Evolutionary conservation across 2,888 invertebrate genomes (phyloP).

Genomic region (Zootermopsis nevadensis): DNA sequence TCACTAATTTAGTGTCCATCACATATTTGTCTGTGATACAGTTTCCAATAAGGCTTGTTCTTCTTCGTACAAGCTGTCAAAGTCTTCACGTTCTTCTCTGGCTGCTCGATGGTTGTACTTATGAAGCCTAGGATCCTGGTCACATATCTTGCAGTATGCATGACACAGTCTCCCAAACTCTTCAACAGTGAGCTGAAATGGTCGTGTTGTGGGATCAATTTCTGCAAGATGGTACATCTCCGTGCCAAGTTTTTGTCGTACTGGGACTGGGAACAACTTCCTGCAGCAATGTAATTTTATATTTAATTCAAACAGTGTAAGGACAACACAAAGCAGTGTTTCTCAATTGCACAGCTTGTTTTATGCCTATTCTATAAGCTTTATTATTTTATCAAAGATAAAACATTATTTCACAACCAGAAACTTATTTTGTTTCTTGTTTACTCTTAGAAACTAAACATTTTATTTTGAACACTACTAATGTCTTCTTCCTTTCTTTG

Average conservation of each 20-base stretch:
- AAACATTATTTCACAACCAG: too few species aligned
- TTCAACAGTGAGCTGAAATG: slow-evolving; percentile 80
- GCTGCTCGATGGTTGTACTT: slow-evolving; percentile 76
- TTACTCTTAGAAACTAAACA: too few species aligned
- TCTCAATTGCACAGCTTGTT: too few species aligned
- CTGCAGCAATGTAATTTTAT: slow-evolving; percentile 57
- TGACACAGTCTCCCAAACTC: slow-evolving; percentile 83
- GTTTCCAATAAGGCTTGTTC: background rate
- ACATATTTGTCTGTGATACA: too few species aligned
- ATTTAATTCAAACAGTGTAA: background rate
- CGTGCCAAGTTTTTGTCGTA: slow-evolving; percentile 72
- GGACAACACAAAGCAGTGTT: too few species aligned
- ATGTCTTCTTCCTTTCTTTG: too few species aligned
- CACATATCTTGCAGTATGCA: slow-evolving; percentile 79
- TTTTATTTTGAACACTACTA: too few species aligned
- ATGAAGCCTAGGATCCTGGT: slow-evolving; percentile 59
- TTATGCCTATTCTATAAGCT: too few species aligned
- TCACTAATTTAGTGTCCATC: too few species aligned
- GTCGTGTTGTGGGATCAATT: slow-evolving; percentile 74
- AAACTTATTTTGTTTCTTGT: too few species aligned
- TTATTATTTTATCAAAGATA: too few species aligned
- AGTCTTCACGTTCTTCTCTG: slow-evolving; percentile 46
- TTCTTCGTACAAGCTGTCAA: slow-evolving; percentile 27
- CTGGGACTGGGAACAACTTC: slow-evolving; percentile 81
- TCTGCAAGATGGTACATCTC: slow-evolving; percentile 79